Evolutionary conservation across 2,888 invertebrate genomes (phyloP), one percentile per base, ranked within the genome.

Genomic region (Cyrtodaria siliqua): DNA sequence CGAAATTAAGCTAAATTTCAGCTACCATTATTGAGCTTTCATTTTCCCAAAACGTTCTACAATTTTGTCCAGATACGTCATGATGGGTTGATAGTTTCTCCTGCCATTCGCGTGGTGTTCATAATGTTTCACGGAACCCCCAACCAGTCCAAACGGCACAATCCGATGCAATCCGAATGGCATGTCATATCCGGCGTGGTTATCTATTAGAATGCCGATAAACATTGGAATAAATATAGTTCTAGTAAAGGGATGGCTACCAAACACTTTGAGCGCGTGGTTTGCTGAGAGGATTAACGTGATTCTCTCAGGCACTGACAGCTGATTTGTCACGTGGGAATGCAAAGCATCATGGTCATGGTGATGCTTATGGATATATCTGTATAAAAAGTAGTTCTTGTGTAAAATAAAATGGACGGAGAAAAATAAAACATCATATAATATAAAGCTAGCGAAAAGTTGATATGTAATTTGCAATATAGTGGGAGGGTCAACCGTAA

Each of bases 101-200:
- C 69, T 68, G 3, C 90, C 89, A 16, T 87, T 78, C 23, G 78
- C 57, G 75, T 91, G 91, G 61, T 91, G 91, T 9, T 70, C 75
- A 49, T 80, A 86, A 76, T 91, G 91, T 50, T 83, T 79, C 3
- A 73, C 74, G 0, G 91, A 75, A 0, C 90, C 90, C 24, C 89
- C 87, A 18, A 86, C 76, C 16, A 90, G 24, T 8, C 85, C 82
- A 44, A 79, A 83, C 12, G 91, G 91, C 12, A 91, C 53, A 0
- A 90, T 60, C 20, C 86, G 83, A 72, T 91, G 88, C 18, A 85
- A 63, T n/a, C 86, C 85, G 80, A 87, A 89, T n/a, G 91, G 91
- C 33, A 90, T 55, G 73, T 90, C 90, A 59, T 90, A 91, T 26
- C 90, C 91, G 12, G 83, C 74, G 60, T 91, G 91, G 64, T 90